phyloP scores from a whole-genome alignment of 2,888 invertebrate genomes.

The Hedya salicella region DNA sequence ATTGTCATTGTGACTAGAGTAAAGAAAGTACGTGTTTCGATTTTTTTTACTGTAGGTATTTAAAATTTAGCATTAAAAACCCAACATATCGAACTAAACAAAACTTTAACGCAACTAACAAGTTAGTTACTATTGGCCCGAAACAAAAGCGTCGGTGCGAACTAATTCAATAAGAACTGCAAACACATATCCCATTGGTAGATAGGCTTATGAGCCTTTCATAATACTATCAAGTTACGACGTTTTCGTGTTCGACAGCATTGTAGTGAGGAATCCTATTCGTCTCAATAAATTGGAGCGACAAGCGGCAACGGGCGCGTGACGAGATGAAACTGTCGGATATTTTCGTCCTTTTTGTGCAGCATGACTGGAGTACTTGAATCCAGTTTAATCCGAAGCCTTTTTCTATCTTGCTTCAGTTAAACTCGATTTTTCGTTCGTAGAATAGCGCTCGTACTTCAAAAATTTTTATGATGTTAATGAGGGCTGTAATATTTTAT shows the following conservation, averaged over 20 bases:
- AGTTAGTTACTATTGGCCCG: background rate
- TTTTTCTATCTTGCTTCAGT: no score
- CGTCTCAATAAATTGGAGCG: slow-evolving; percentile 70
- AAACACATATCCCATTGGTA: background rate
- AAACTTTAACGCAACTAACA: background rate
- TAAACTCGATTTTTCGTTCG: no score
- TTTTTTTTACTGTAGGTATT: no score
- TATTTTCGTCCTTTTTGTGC: slow-evolving; percentile 7
- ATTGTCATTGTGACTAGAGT: no score
- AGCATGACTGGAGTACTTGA: background rate
- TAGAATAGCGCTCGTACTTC: no score
- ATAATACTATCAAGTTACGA: background rate
- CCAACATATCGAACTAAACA: background rate
- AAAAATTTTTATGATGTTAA: no score
- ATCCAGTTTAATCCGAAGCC: no score
- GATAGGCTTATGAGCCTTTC: no score
- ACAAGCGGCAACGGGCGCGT: slow-evolving; percentile 56
- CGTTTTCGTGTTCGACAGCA: no score
- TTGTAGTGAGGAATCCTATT: slow-evolving; percentile 50
- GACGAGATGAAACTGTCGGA: slow-evolving; percentile 55
- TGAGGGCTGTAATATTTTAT: no score
- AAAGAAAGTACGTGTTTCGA: no score
- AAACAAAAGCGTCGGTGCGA: slow-evolving; percentile 4
- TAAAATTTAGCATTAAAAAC: background rate
- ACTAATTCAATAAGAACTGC: slow-evolving; percentile 16